These are phyloP conservation scores for Seira ritae DNA, from an alignment of 2,888 invertebrate species.

Conservation along the genomic window DNA sequence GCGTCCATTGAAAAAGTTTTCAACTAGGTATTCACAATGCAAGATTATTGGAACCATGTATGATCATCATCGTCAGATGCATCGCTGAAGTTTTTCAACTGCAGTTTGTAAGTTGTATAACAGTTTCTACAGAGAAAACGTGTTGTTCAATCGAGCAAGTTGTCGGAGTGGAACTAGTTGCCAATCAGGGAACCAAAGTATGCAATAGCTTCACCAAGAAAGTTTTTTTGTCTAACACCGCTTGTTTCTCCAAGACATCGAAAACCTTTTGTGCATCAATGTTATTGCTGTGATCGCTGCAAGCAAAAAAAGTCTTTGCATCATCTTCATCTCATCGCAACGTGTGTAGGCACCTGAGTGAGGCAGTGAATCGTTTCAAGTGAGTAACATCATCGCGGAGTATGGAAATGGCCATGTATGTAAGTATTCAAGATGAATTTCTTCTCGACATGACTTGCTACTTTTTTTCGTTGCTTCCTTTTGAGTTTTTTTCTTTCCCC, in stretches of 20 bases:
- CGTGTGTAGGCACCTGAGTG: slow-evolving; percentile 37
- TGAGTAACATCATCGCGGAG: neutral
- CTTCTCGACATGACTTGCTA: slow-evolving; percentile 2
- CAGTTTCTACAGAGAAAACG: neutral
- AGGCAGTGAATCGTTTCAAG: slow-evolving; percentile 36
- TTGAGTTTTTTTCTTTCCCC: neutral
- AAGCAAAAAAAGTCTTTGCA: slow-evolving; percentile 34
- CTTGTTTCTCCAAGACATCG: slow-evolving; percentile 38
- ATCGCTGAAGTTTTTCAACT: neutral
- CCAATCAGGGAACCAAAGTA: neutral
- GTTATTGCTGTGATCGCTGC: slow-evolving; percentile 23
- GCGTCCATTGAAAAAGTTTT: too few relatives aligned
- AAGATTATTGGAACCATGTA: neutral
- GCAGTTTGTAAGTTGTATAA: neutral
- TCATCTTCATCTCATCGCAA: slow-evolving; percentile 18
- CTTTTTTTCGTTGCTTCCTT: too few relatives aligned
- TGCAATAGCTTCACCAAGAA: neutral
- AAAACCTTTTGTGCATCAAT: slow-evolving; percentile 57
- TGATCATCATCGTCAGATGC: neutral
- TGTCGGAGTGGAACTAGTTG: neutral
- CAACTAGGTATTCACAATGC: neutral
- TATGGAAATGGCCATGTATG: slow-evolving; percentile 19
- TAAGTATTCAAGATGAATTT: slow-evolving; percentile 7
- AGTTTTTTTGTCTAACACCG: neutral
- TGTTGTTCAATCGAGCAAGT: neutral